Evolutionary conservation across 2,797 vertebrate species (phyloP), one percentile per base, ranked within the genome.

Genomic region (Neostethus bicornis): DNA sequence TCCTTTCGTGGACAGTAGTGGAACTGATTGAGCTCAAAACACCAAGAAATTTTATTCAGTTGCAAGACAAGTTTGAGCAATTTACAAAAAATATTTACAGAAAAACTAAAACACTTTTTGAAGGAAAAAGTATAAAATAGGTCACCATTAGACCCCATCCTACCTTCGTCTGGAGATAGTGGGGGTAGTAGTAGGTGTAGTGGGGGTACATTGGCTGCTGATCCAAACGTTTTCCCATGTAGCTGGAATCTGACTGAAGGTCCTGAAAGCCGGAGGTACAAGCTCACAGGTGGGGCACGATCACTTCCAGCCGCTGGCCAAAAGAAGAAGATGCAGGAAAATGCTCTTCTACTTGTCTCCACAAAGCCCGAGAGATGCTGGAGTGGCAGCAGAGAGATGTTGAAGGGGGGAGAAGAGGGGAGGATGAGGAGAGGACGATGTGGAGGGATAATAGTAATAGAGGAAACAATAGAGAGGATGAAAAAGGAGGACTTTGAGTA

Each of bases 181-280:
- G 96, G 88, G 96, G 96, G 87, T 97, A 97, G 92, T 96, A 97
- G 94, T 96, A 97, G 86, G 95, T 96, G 94, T 96, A 98, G 94
- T 98, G 95, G 84, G 96, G 96, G 95, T 96, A 98, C 96, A 98
- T 98, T 96, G 93, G 96, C 87, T 95, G 95, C 93, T 96, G 96
- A 87, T 98, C 96, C 96, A 97, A 92, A 89, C 94, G 94, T 94
- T 98, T 98, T 93, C 96, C 96, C 96, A 98, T 98, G 95, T 96
- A 98, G 96, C 93, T 97, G 93, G 93, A 95, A 94, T 90, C 93
- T 85, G 95, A 95, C 89, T 93, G 95, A 92, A 94, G 90, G 92
- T 92, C 67, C 81, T 78, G 67, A 68, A 81, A 85, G 92, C 92
- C 93, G 92, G 75, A 78, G 85, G 75, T 70, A 77, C 76, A 77